These are phyloP conservation scores for Zygothrica quintamaculata DNA, from an alignment of 2,888 invertebrate species.

Conservation along the genomic window DNA sequence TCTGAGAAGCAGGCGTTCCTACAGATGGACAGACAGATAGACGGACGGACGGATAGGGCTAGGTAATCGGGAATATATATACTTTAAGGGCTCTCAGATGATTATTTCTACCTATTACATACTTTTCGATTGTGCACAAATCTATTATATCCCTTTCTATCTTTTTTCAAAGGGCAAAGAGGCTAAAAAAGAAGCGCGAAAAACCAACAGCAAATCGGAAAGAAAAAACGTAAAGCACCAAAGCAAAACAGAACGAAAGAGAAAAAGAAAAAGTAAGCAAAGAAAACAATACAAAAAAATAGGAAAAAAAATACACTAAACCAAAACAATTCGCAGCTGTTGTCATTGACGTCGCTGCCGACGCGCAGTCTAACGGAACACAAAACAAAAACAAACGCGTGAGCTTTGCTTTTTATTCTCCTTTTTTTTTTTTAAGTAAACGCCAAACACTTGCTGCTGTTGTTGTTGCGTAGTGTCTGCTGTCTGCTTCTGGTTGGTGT, in stretches of 20 bases:
- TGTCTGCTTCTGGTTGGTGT: slow-evolving; percentile 20
- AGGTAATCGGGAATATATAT: too few relatives aligned
- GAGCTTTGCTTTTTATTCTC: too few relatives aligned
- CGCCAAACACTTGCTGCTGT: slow-evolving; percentile 56
- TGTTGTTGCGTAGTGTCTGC: slow-evolving; percentile 3
- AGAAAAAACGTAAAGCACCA: slow-evolving; percentile 16
- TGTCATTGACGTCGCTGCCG: slow-evolving; percentile 36
- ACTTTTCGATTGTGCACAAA: too few relatives aligned
- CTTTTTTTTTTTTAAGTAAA: slow-evolving; percentile 51
- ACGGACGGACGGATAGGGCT: too few relatives aligned
- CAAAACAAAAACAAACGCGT: slow-evolving; percentile 52
- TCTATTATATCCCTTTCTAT: too few relatives aligned
- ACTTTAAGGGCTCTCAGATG: too few relatives aligned
- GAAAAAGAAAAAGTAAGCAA: too few relatives aligned
- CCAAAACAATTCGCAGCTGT: slow-evolving; percentile 51
- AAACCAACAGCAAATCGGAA: neutral
- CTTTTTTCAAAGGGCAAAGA: too few relatives aligned
- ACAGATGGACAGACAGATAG: too few relatives aligned
- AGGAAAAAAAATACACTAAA: slow-evolving; percentile 55
- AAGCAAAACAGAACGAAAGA: neutral
- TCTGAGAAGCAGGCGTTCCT: too few relatives aligned
- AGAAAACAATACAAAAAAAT: slow-evolving; percentile 11
- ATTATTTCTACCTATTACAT: too few relatives aligned
- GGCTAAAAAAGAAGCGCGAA: slow-evolving; percentile 28
- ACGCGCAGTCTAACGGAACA: slow-evolving; percentile 50